phyloP scores from a whole-genome alignment of 2,888 invertebrate species.

The Luffia ferchaultella region DNA sequence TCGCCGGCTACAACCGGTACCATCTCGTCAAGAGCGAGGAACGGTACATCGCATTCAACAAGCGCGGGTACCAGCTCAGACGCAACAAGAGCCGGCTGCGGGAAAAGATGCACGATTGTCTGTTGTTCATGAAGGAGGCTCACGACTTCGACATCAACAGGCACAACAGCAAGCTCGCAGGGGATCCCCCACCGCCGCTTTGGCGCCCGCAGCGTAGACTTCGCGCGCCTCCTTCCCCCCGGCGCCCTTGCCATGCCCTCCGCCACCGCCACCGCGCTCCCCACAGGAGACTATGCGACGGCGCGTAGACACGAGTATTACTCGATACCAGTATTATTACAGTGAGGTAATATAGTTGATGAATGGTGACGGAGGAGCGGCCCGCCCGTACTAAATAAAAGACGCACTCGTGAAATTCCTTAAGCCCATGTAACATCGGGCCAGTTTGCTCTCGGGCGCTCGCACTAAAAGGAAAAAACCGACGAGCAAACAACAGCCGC shows the following conservation, averaged over 20 bases:
- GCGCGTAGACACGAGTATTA: conserved; percentile 62
- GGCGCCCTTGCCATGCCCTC: conserved; percentile 44
- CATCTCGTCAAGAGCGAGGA: conserved; percentile 66
- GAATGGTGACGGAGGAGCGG: conserved; percentile 44
- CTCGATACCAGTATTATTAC: conserved; percentile 67
- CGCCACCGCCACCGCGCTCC: conserved; percentile 55
- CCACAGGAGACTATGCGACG: conserved; percentile 56
- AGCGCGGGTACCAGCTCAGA: conserved; percentile 63
- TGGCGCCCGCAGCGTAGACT: conserved; percentile 52
- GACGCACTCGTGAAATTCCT: conserved; percentile 60
- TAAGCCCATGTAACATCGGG: conserved; percentile 59
- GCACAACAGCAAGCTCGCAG: conserved; percentile 63
- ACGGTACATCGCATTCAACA: conserved; percentile 72
- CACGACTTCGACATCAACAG: conserved; percentile 68
- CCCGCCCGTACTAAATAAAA: conserved; percentile 52
- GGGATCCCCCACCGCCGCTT: conserved; percentile 27
- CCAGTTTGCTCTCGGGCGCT: conserved; percentile 59
- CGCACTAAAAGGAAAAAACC: conserved; percentile 62
- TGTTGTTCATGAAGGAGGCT: conserved; percentile 70
- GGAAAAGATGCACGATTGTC: conserved; percentile 61
- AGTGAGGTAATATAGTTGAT: conserved; percentile 51
- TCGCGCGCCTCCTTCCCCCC: conserved; percentile 43
- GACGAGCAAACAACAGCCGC: conserved; percentile 55
- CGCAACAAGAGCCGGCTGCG: conserved; percentile 43
- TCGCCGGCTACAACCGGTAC: conserved; percentile 70